Conservation (phyloP, 2,888 invertebrate species). For the Drosophila mimica region DNA sequence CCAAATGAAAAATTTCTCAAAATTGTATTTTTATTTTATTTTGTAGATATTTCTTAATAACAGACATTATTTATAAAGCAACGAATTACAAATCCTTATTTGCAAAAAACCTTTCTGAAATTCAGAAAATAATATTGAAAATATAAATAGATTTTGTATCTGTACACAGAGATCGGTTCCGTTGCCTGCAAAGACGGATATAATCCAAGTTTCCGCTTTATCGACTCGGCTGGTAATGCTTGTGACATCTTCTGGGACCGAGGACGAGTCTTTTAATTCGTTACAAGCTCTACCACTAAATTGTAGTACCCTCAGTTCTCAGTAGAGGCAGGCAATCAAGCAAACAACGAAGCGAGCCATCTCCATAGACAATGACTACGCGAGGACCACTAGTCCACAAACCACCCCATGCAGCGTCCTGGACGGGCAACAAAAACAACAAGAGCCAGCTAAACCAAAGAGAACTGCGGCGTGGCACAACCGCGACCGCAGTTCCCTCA, state of each 20-base stretch:
- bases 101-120: background rate
- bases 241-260: background rate
- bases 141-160: background rate
- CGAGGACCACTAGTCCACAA: constrained; percentile 14
- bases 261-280: background rate
- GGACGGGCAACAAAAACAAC: constrained; percentile 5
- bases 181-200: background rate
- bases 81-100: background rate
- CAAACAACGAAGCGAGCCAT: constrained; percentile 53
- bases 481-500: constrained; percentile 36
- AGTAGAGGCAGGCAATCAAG: constrained; percentile 39
- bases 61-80: background rate
- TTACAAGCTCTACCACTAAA: background rate
- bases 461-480: constrained; percentile 26
- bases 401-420: constrained; percentile 17
- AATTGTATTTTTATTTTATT: background rate
- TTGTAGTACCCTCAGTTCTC: background rate
- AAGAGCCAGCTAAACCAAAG: constrained; percentile 9
- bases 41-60: background rate
- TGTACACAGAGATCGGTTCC: background rate
- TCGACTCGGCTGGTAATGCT: background rate
- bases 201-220: background rate
- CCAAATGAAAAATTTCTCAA: background rate
- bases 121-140: background rate
- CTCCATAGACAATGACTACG: constrained; percentile 33